A percentile compares a stretch with the other conserved stretches of the same genome.
phyloP scores from a whole-genome alignment of 2,113 vertebrate genomes.

The Mandrillus leucophaeus region DNA sequence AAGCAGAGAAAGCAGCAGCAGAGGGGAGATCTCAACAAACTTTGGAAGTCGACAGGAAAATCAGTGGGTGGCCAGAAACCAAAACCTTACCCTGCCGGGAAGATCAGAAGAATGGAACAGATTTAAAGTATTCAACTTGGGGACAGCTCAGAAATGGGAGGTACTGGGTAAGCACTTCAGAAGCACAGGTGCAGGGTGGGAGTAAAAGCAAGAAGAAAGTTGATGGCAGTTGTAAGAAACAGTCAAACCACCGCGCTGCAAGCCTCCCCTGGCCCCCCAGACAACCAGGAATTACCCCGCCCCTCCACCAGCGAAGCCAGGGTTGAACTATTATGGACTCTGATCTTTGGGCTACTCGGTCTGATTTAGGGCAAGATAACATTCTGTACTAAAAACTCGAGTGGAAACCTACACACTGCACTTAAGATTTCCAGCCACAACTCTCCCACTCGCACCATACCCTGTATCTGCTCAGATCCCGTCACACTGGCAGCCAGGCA shows the following conservation, averaged over 20 bases:
- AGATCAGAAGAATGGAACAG: not conserved
- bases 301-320: not conserved
- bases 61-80: not conserved
- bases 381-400: not conserved
- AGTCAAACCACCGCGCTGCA: too few species aligned
- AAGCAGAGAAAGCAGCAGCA: not conserved
- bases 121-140: not conserved
- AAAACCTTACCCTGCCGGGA: not conserved
- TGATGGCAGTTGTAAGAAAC: not conserved
- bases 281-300: not conserved
- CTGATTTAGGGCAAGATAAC: not conserved
- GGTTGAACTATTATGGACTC: not conserved
- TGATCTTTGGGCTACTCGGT: not conserved
- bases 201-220: not conserved
- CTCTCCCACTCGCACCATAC: not conserved
- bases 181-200: not conserved
- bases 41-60: not conserved
- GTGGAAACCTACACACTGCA: not conserved
- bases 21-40: not conserved
- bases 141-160: not conserved
- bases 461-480: not conserved
- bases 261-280: too few species aligned
- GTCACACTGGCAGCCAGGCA: not conserved
- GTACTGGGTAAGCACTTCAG: not conserved
- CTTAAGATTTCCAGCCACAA: not conserved